Evolutionary conservation across 2,113 vertebrate genomes (phyloP).

Genomic region (Diadophis punctatus): DNA sequence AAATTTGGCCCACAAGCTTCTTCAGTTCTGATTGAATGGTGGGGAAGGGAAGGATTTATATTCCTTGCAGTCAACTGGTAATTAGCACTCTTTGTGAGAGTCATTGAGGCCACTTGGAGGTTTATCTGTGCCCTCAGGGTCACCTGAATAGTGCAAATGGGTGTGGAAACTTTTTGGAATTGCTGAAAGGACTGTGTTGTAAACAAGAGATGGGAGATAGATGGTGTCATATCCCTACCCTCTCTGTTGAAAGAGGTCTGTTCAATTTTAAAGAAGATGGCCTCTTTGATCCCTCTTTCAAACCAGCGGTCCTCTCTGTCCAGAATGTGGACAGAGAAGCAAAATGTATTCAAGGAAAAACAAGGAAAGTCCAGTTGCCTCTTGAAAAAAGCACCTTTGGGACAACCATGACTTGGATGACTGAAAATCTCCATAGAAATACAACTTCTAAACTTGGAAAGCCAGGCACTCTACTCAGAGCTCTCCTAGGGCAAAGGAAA

Average conservation of each 20-base stretch:
- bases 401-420: not conserved
- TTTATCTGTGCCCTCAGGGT: not conserved
- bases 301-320: not conserved
- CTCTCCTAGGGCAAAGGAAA: not conserved
- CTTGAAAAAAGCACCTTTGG: not conserved
- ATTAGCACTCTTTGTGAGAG: not conserved
- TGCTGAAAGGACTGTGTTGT: not conserved
- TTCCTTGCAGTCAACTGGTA: not conserved
- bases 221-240: not conserved
- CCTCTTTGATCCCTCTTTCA: not conserved
- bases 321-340: not conserved
- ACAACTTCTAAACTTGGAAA: not conserved
- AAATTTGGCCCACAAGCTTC: no score
- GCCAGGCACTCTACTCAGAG: not conserved
- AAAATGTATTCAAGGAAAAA: not conserved
- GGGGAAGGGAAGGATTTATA: not conserved
- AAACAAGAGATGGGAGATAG: not conserved
- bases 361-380: not conserved
- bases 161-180: not conserved
- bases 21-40: not conserved
- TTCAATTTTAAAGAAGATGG: not conserved
- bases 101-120: not conserved
- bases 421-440: not conserved
- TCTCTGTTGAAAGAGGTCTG: not conserved
- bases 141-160: not conserved